Evolutionary conservation across 2,113 vertebrate genomes (phyloP), one percentile per base, ranked within the genome.

Genomic region (Alaudala cheleensis): DNA sequence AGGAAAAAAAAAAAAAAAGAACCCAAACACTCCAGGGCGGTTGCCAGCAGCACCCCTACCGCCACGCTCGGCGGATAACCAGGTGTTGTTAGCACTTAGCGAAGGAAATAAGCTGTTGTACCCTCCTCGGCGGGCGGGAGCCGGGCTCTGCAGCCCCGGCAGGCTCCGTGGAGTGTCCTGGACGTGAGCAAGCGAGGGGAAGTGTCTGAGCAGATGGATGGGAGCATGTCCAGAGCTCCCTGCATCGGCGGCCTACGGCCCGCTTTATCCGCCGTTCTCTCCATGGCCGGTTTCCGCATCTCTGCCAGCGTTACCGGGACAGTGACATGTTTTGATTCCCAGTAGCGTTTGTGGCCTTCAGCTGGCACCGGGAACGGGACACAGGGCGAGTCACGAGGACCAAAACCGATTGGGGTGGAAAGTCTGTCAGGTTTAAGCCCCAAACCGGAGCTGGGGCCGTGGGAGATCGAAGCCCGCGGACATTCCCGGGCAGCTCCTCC

Each of bases 281-380:
- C 81, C 71, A 8, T 14, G 57, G 61, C 77, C 54, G 33, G 60
- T 92, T 93, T 87, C 86, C 57, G 77, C 78, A 66, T 47, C 80
- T 78, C 49, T 74, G 64, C 73, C 84, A 25, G 90, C 84, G 4
- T 53, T 56, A 91, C 14, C 26, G 60, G 74, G 89, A 54, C 45
- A 28, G 79, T 85, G 95, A 95, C 76, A 14, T 4, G 37, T 82
- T 93, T 53, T 74, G 86, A 92, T 92, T 93, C 81, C 78, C 88
- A 11, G 40, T 20, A 40, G 83, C 21, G 37, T 25, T 47, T 37
- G 51, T 66, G 34, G 10, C 73, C 82, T 91, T 25, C 61, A 33
- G 49, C 60, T 6, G 37, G n/a, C 50, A 47, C 49, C 10, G 57
- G 51, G 67, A 45, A 37, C 6, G 16, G 53, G 45, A n/a, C 56